These are phyloP conservation scores for Pseudococcus longispinus DNA, from an alignment of 2,888 invertebrate genomes.

Conservation along the genomic window DNA sequence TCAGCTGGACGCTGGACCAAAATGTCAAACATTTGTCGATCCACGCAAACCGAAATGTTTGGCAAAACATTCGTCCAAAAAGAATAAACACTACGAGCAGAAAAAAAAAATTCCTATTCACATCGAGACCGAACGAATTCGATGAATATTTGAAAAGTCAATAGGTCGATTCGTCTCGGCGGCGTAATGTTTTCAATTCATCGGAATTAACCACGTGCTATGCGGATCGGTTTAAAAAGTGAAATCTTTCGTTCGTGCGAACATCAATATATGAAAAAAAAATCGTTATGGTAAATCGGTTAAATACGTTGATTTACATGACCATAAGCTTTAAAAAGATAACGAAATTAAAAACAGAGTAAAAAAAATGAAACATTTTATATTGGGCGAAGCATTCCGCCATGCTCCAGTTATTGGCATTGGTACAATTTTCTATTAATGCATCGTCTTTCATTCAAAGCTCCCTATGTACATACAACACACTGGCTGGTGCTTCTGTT, in stretches of 20 bases:
- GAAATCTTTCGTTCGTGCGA: background rate
- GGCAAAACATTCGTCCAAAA: background rate
- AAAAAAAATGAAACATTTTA: background rate
- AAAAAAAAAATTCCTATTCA: slow-evolving; percentile 10
- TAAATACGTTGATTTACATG: background rate
- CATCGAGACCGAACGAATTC: background rate
- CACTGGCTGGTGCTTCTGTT: background rate
- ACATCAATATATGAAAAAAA: background rate
- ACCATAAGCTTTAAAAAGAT: background rate
- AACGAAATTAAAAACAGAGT: background rate
- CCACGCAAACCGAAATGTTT: background rate
- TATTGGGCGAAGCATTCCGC: slow-evolving; percentile 20
- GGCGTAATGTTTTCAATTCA: background rate
- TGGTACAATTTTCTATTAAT: slow-evolving; percentile 37
- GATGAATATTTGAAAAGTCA: slow-evolving; percentile 8
- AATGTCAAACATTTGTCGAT: background rate
- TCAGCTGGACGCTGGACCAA: background rate
- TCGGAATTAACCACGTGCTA: background rate
- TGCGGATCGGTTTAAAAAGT: background rate
- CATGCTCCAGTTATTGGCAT: slow-evolving; percentile 43
- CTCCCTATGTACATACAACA: background rate
- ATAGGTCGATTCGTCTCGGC: background rate
- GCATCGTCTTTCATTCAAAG: slow-evolving; percentile 39
- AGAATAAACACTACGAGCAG: background rate
- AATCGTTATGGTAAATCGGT: background rate